Evolutionary conservation across 2,888 invertebrate species (phyloP), one percentile per base, ranked within the genome.

Genomic region (Clepsis dumicolana): DNA sequence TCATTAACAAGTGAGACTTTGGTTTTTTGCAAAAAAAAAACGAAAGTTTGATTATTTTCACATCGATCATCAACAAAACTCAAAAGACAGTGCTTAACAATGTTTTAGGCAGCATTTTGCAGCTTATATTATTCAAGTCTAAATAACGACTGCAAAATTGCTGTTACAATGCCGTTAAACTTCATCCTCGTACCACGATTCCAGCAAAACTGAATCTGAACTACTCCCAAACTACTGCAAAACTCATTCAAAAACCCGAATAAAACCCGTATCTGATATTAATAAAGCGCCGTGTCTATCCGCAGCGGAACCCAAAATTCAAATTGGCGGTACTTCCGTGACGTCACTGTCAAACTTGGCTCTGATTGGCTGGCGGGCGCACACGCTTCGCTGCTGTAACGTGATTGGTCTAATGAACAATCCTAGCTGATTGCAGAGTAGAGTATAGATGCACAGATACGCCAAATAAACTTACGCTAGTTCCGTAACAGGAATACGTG

Each of bases 331-430:
- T 44, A 64, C 50, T 57, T 52, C 65, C 38, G 62, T 72, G 71
- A 77, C 78, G 75, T 74, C 77, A 75, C 72, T 65, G 60, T 57
- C 59, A 70, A 73, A 73, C 70, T 61, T 72, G 71, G 67, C 71
- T 70, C 74, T 82, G 83, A 83, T 84, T 84, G 81, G 82, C 74
- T 74, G 69, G 68, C 65, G 74, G 59, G 48, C 54, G 57, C 64
- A 57, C 65, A 70, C 75, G 80, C 79, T 73, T 71, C 74, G 72
- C 71, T 76, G 75, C 74, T 73, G 76, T 75, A 72, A 72, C 74
- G 72, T 83, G 83, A 84, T 84, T 83, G 84, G 84, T 75, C 75
- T 83, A 84, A 83, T 82, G 80, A 78, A 79, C 78, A 82, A 83
- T 82, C 77, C 77, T 69, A 44, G 53, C 71, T 83, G 81, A 84